Base-by-base conservation (phyloP, 1,140 invertebrate genomes). In the Trichoplusia ni region DNA sequence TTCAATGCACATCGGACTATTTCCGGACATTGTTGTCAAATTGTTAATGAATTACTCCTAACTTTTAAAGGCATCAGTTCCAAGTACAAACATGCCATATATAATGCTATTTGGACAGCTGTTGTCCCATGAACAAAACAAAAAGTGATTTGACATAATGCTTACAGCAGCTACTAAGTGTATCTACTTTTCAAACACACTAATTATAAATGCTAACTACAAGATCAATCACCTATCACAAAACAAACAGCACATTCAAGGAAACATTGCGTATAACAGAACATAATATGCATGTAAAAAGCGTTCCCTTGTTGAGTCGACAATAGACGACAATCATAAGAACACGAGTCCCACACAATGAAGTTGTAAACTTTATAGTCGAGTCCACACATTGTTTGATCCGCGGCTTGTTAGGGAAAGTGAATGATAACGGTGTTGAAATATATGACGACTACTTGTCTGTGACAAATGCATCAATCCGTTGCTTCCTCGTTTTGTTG, bases 21-120 rank as follows among this genome's bases (percentile, higher is more conserved):
- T 61, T 58, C 54, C 54, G 54, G 29, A 61, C 42, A 61, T 61
- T 61, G 54, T 58, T 58, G 38, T 23, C 44, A 61, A 47, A 59
- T 35, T 21, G 42, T 16, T 11, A 33, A 49, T 49, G 19, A 31
- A 37, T 47, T 61, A 61, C 25, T 49, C 42, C 19, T 44, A 49
- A 29, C 25, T 29, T 29, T 5, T n/a, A n/a, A n/a, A 6, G 25
- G 6, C 25, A 49, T 27, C 27, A 31, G 14, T 49, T 16, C n/a
- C n/a, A n/a, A n/a, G n/a, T n/a, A n/a, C n/a, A n/a, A n/a, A n/a
- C n/a, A n/a, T n/a, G n/a, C n/a, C n/a, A n/a, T n/a, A n/a, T n/a
- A n/a, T n/a, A n/a, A n/a, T n/a, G n/a, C n/a, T n/a, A n/a, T n/a
- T n/a, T n/a, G n/a, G n/a, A n/a, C n/a, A n/a, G n/a, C n/a, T n/a